Evolutionary conservation across 2,797 vertebrate genomes (phyloP), one percentile per base, ranked within the genome.

Genomic region (Glossophaga mutica): DNA sequence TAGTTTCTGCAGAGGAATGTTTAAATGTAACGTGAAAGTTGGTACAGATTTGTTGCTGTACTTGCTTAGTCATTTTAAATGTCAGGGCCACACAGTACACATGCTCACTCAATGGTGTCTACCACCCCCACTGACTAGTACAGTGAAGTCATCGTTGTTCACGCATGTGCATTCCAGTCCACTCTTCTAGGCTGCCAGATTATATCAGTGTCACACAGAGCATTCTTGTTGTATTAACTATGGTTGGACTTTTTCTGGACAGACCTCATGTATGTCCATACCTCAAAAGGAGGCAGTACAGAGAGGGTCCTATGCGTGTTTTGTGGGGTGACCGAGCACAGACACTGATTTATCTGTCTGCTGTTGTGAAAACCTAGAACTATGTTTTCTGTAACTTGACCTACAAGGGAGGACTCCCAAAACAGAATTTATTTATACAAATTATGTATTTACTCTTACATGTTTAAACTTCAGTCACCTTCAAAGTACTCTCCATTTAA

Each of bases 301-400:
- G 15, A 32, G 12, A 82, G 24, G 29, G 22, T 87, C 12, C 9
- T 34, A 6, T n/a, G 59, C 50, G 12, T 76, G 65, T 87, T 96
- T 76, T 74, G 42, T 87, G 24, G 50, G n/a, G 34, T 59, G 26
- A 68, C 70, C 22, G 59, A 52, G 37, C 37, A 9, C 16, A 48
- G 37, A 34, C 6, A 39, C 18, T 37, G 68, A 86, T 92, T 65
- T 92, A 68, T 90, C 65, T 95, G 62, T 95, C 91, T 88, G 76
- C 71, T 68, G 16, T 29, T 26, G 24, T 74, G 84, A 78, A 87
- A 74, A 21, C 81, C 62, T 77, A 50, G 88, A 96, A 78, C 68
- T 92, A 6, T 90, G 86, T 91, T 68, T n/a, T 90, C 92, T 85
- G 79, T 96, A 70, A 96, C 59, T 46, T 85, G 95, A 93, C 76